Conservation (phyloP, 64 coral and sea anemone species). For the Catalaphyllia jardinei region DNA sequence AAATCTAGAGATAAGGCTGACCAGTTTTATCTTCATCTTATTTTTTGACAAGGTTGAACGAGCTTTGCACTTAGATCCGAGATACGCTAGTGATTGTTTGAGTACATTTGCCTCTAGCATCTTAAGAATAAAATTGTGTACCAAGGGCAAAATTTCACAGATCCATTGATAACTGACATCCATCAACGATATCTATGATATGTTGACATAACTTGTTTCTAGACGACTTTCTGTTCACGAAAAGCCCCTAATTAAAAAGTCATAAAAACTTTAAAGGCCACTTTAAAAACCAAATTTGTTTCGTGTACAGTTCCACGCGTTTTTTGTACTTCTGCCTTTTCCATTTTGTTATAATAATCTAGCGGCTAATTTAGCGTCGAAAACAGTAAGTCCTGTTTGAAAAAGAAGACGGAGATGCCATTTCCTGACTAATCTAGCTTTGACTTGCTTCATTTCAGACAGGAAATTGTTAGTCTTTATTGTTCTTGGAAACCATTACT, state of each 20-base stretch:
- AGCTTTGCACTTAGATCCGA: constrained; percentile 1
- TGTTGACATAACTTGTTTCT: neutral
- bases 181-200: neutral
- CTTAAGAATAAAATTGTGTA: constrained; percentile 3
- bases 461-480: constrained; percentile 37
- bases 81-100: neutral
- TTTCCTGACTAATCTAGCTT: constrained; percentile 33
- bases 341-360: neutral
- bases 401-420: neutral
- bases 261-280: neutral
- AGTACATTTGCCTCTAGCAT: constrained; percentile 28
- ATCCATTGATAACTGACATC: constrained; percentile 4
- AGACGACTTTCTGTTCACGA: neutral
- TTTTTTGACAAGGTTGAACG: constrained; percentile 32
- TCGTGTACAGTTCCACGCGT: neutral
- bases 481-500: constrained; percentile 19
- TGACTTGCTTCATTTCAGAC: neutral
- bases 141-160: neutral
- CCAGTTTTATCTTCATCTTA: constrained; percentile 5
- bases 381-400: neutral
- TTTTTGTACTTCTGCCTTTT: neutral
- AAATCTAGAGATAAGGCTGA: neutral
- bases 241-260: constrained; percentile 3
- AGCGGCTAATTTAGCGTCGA: neutral
- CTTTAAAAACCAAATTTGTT: constrained; percentile 12